Conservation (phyloP, 2,888 invertebrate species). For the Dicyrtoma fusca region DNA sequence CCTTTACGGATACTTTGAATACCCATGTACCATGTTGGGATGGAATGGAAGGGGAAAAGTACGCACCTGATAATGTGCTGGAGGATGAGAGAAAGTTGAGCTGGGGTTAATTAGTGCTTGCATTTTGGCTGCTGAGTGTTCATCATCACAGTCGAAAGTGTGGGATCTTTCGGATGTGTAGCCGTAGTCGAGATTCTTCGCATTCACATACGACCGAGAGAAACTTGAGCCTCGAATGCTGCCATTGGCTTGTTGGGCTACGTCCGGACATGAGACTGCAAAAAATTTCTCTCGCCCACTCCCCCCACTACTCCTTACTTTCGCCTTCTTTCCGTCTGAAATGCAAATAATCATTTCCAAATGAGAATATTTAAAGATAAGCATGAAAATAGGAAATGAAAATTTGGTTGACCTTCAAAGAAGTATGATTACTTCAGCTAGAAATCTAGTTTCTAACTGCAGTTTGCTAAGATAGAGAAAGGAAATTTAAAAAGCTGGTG, state of each 20-base stretch:
- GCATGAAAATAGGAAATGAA: too few relatives aligned
- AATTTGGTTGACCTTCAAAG: too few relatives aligned
- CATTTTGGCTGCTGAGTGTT: constrained; percentile 1
- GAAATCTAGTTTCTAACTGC: too few relatives aligned
- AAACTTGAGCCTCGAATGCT: constrained; percentile 20
- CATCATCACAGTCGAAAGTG: constrained; percentile 13
- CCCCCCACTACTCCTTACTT: constrained; percentile 12
- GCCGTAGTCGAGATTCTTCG: constrained; percentile 27
- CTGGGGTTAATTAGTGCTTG: constrained; percentile 19
- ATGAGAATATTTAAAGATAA: constrained; percentile 5
- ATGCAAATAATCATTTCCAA: background rate
- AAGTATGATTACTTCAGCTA: too few relatives aligned
- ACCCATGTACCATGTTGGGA: too few relatives aligned
- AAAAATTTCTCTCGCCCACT: constrained; percentile 47
- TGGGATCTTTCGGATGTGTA: constrained; percentile 12
- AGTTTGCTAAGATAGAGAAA: too few relatives aligned
- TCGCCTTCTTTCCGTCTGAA: constrained; percentile 43
- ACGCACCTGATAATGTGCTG: constrained; percentile 19
- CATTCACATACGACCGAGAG: constrained; percentile 14
- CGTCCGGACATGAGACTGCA: constrained; percentile 55
- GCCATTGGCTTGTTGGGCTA: constrained; percentile 41
- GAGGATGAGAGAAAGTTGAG: constrained; percentile 16
- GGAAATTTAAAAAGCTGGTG: too few relatives aligned
- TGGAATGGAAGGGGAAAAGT: background rate
- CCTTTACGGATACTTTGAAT: too few relatives aligned